phyloP scores from a whole-genome alignment of 2,888 invertebrate species.

The Ligdia adustata region DNA sequence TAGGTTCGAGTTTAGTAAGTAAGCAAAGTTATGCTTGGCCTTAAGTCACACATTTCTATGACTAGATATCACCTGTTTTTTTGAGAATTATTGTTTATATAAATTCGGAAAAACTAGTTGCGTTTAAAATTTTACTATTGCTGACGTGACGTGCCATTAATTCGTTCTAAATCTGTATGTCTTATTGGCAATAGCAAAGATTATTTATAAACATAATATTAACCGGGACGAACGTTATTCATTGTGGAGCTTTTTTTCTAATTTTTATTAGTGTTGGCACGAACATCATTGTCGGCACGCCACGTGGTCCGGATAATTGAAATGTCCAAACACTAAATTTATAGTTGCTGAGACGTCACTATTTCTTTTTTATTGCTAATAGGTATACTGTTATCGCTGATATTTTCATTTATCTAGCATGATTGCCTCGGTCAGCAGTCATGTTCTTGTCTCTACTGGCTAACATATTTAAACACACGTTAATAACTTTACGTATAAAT shows the following conservation, averaged over 20 bases:
- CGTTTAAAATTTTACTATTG: too few relatives aligned
- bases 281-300: slow-evolving; percentile 77
- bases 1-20: too few relatives aligned
- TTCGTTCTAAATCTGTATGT: too few relatives aligned
- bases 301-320: slow-evolving; percentile 80
- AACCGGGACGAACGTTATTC: slow-evolving; percentile 53
- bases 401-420: slow-evolving; percentile 24
- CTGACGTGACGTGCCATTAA: too few relatives aligned
- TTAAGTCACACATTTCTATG: too few relatives aligned
- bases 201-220: slow-evolving; percentile 47
- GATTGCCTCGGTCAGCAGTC: slow-evolving; percentile 6
- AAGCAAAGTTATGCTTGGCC: too few relatives aligned
- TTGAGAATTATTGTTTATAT: too few relatives aligned
- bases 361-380: slow-evolving; percentile 63
- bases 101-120: too few relatives aligned
- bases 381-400: slow-evolving; percentile 46
- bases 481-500: slow-evolving; percentile 2
- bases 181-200: slow-evolving; percentile 54
- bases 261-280: slow-evolving; percentile 77
- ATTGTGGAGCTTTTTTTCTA: slow-evolving; percentile 52
- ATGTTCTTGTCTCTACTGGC: slow-evolving; percentile 14
- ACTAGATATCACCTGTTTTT: too few relatives aligned
- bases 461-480: slow-evolving; percentile 4
- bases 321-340: slow-evolving; percentile 81
- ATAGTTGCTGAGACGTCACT: slow-evolving; percentile 69